Evolutionary conservation across 2,113 vertebrate species (phyloP).

Genomic region (Hassar affinis): DNA sequence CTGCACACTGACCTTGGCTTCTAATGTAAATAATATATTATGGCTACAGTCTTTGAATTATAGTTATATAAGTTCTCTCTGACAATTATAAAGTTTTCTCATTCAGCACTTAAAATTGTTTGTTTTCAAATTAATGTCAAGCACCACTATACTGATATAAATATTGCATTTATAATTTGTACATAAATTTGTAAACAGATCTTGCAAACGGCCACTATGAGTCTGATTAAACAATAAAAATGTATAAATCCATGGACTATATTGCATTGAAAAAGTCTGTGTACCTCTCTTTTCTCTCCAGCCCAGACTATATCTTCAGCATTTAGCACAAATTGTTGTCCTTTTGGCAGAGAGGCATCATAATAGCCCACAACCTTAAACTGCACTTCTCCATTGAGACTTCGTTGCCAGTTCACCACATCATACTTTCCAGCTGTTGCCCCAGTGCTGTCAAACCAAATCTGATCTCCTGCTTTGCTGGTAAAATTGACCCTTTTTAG

Average conservation of each 20-base stretch:
- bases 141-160: no score
- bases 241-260: neutral
- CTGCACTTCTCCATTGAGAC: conserved; percentile 54
- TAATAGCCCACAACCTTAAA: conserved; percentile 73
- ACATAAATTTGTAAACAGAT: no score
- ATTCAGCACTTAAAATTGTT: no score
- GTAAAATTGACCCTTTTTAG: conserved; percentile 66
- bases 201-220: no score
- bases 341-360: conserved; percentile 65
- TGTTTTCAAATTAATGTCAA: no score
- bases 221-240: neutral
- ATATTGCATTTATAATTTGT: no score
- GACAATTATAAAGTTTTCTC: no score
- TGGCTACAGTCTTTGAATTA: no score
- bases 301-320: conserved; percentile 65
- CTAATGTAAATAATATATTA: no score
- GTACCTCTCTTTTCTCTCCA: conserved; percentile 39
- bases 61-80: no score
- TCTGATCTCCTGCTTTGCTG: conserved; percentile 60
- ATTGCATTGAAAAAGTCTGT: neutral
- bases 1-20: no score
- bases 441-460: conserved; percentile 72
- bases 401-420: conserved; percentile 71
- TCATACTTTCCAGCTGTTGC: conserved; percentile 68
- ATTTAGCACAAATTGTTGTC: conserved; percentile 63